phyloP scores from a whole-genome alignment of 2,888 invertebrate species.

The Amiota mariae region DNA sequence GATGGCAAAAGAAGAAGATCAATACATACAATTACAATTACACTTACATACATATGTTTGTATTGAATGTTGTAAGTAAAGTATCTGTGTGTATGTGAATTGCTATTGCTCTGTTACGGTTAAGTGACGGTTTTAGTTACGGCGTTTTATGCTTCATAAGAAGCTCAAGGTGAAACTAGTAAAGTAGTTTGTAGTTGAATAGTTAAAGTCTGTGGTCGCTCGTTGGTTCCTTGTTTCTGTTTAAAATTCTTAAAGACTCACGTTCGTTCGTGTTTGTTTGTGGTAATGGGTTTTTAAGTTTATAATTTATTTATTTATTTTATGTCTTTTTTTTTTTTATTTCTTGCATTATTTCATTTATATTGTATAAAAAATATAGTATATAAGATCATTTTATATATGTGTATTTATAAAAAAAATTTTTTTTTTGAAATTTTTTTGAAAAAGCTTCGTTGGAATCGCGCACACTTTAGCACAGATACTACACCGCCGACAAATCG shows the following conservation, averaged over 20 bases:
- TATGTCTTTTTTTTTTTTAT: background rate
- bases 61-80: no score
- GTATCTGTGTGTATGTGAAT: conserved; percentile 36
- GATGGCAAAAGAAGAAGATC: no score
- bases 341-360: background rate
- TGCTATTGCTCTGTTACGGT: conserved; percentile 34
- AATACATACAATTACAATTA: no score
- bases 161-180: conserved; percentile 58
- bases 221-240: conserved; percentile 59
- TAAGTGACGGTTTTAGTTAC: background rate
- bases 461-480: background rate
- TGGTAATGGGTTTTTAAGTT: conserved; percentile 57
- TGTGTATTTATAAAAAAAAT: no score
- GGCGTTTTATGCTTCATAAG: background rate
- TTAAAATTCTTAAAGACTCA: conserved; percentile 64
- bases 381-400: no score
- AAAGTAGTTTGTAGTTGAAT: background rate
- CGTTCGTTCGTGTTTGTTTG: conserved; percentile 59
- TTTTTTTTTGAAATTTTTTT: conserved; percentile 9
- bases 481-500: background rate
- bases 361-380: no score
- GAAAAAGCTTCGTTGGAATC: conserved; percentile 10
- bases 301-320: conserved; percentile 41
- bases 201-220: no score
- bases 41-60: no score